These are phyloP conservation scores for Subacronicta megacephala DNA, from an alignment of 2,888 invertebrate genomes.

Conservation along the genomic window DNA sequence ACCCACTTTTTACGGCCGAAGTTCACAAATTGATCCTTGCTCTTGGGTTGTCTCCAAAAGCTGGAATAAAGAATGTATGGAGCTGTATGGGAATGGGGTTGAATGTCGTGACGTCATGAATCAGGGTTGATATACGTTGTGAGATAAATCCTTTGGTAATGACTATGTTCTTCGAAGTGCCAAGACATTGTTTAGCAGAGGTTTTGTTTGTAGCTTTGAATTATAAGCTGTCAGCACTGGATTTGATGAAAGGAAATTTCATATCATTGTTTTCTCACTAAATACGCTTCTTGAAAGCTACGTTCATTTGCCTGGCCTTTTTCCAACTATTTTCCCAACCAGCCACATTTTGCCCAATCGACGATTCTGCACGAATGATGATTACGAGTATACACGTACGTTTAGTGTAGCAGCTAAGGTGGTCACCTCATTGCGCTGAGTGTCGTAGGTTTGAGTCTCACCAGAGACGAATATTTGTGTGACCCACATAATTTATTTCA, in stretches of 20 bases:
- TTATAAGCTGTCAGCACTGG: conserved; percentile 4
- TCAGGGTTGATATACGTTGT: conserved; percentile 30
- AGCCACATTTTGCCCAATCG: too few species aligned
- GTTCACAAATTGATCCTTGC: conserved; percentile 58
- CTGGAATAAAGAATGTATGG: conserved; percentile 40
- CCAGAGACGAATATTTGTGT: too few species aligned
- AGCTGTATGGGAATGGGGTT: conserved; percentile 26
- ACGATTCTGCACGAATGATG: too few species aligned
- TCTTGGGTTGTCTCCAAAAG: conserved; percentile 59
- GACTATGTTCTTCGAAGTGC: conserved; percentile 23
- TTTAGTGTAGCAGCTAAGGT: too few species aligned
- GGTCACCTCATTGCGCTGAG: too few species aligned
- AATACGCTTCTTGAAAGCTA: background rate
- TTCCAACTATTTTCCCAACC: too few species aligned
- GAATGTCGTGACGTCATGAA: conserved; percentile 34
- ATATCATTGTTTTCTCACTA: conserved; percentile 2
- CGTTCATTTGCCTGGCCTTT: background rate
- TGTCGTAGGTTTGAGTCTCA: too few species aligned
- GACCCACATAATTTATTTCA: too few species aligned
- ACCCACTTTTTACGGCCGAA: conserved; percentile 63
- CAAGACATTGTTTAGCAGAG: conserved; percentile 38
- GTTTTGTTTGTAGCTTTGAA: conserved; percentile 42
- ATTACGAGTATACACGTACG: too few species aligned
- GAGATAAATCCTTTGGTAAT: conserved; percentile 48
- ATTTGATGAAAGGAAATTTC: conserved; percentile 10